These are phyloP conservation scores for Plumapathes pennacea DNA, from an alignment of 92 coral and sea anemone species.

Conservation along the genomic window DNA sequence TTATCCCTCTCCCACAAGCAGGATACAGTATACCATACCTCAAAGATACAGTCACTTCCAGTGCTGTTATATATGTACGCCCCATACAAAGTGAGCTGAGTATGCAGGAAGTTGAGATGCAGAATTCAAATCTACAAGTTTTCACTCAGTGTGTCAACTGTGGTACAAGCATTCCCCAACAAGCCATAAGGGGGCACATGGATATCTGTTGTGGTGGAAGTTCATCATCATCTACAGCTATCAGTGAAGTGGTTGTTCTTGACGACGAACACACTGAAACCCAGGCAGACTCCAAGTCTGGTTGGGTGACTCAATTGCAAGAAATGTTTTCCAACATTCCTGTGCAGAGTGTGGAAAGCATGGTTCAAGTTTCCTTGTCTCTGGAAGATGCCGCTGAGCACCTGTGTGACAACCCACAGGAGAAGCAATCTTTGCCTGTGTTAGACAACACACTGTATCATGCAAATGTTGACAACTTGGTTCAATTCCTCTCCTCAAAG, in stretches of 20 bases:
- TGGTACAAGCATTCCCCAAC: slow-evolving; percentile 9
- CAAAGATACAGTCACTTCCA: slow-evolving; percentile 18
- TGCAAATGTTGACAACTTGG: slow-evolving; percentile 4
- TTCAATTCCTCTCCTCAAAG: not conserved
- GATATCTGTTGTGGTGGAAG: slow-evolving; percentile 13
- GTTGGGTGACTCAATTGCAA: slow-evolving; percentile 7
- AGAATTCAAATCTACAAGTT: not conserved
- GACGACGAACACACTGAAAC: too few species aligned
- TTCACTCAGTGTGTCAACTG: slow-evolving; percentile 41
- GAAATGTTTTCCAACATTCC: slow-evolving; percentile 14
- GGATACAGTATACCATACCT: slow-evolving; percentile 34
- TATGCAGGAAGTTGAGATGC: slow-evolving; percentile 2
- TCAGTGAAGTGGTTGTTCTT: too few species aligned
- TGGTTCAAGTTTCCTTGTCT: slow-evolving; percentile 1
- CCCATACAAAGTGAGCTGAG: slow-evolving; percentile 40
- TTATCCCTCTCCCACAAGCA: slow-evolving; percentile 26
- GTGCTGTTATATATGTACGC: slow-evolving; percentile 20
- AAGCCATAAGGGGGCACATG: slow-evolving; percentile 20
- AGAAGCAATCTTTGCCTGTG: too few species aligned
- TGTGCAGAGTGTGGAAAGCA: not conserved
- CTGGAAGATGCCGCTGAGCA: slow-evolving; percentile 29
- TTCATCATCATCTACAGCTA: too few species aligned
- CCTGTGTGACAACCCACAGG: slow-evolving; percentile 10
- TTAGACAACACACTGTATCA: slow-evolving; percentile 1
- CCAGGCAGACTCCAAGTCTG: slow-evolving; percentile 4